Base-by-base conservation (phyloP, 2,113 vertebrate species). In the Pogonocichla stellata region DNA sequence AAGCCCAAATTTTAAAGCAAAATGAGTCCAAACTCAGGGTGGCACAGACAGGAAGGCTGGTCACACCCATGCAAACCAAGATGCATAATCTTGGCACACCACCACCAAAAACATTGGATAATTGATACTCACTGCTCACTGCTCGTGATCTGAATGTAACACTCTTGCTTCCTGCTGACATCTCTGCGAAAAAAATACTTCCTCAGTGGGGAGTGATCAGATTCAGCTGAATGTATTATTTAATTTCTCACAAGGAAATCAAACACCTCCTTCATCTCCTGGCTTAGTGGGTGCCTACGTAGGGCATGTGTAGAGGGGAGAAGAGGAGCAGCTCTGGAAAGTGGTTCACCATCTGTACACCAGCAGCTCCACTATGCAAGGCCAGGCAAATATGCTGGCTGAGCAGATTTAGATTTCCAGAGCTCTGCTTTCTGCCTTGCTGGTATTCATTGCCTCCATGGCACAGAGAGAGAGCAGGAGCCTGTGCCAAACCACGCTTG, bases 81-180 rank as follows among this genome's bases (percentile, higher is more conserved):
- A 80, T 47, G 33, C 45, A 34, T 38, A 50, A 34, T 65, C 65
- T 57, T 95, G 80, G 66, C 74, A 73, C 19, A 62, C 12, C 6
- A 79, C 42, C 54, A 77, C 40, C 40, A 50, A 47, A 95, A 82
- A 42, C 0, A 0, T 23, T 33, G n/a, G 53, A 26, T 72, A 93
- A 66, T 31, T 71, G n/a, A 91, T 77, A 34, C 25, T 45, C 43
- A 20, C 43, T 43, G 24, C 70, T 73, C 60, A 50, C 33, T 70
- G 14, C 60, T 72, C 48, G 20, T 48, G 61, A 81, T 82, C 56
- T 36, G 67, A 62, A 31, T 58, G 23, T 80, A 92, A 86, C 91
- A 95, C 82, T 83, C 73, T 17, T 42, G 36, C 40, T 65, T 93
- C 73, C 78, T 79, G 73, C 71, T 95, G 93, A 81, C 83, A 95